These are phyloP conservation scores for Leptopilina drosophilae DNA, from an alignment of 2,888 invertebrate genomes.

Conservation along the genomic window DNA sequence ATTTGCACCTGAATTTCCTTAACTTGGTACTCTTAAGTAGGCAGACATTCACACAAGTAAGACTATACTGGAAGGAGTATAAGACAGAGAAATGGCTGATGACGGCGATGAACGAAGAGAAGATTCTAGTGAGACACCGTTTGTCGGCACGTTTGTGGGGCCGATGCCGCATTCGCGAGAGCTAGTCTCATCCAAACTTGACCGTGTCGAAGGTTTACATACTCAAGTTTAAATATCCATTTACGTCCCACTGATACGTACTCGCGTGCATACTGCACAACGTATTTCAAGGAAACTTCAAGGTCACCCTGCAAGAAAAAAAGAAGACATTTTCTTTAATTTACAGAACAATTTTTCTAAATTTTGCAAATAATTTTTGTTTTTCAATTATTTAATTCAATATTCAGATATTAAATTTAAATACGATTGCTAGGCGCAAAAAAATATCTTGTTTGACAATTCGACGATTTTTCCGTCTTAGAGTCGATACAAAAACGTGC, in stretches of 20 bases:
- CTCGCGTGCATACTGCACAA: slow-evolving; percentile 42
- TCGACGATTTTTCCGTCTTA: too few species aligned
- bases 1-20: slow-evolving; percentile 65
- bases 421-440: too few species aligned
- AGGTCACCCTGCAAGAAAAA: slow-evolving; percentile 6
- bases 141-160: slow-evolving; percentile 75
- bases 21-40: slow-evolving; percentile 49
- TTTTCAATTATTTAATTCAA: too few species aligned
- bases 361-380: too few species aligned
- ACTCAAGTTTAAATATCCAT: slow-evolving; percentile 1
- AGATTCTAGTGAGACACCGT: slow-evolving; percentile 73
- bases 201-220: slow-evolving; percentile 39
- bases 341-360: too few species aligned
- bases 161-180: slow-evolving; percentile 66
- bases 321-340: too few species aligned
- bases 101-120: slow-evolving; percentile 53
- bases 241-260: slow-evolving; percentile 48
- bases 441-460: too few species aligned
- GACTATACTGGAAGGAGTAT: slow-evolving; percentile 7
- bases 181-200: slow-evolving; percentile 46
- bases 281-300: slow-evolving; percentile 3
- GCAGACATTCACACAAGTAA: slow-evolving; percentile 50
- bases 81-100: neutral
- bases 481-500: too few species aligned
- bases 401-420: too few species aligned